Evolutionary conservation across 2,888 invertebrate genomes (phyloP), one percentile per base, ranked within the genome.

Genomic region (Caenorhabditis zanzibari): DNA sequence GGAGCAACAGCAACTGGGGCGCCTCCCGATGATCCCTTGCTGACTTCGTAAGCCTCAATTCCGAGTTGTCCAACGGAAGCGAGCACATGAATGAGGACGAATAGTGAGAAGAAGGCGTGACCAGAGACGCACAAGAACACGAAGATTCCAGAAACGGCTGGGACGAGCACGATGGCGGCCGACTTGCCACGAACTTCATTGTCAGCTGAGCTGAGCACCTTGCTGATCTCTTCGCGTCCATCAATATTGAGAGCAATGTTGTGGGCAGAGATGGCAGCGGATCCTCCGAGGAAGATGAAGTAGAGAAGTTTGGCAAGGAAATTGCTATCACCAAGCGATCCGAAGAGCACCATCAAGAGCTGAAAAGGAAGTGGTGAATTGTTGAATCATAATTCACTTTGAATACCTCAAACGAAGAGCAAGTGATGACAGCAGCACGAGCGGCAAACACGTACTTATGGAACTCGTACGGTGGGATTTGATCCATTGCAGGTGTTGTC

Each of bases 401-500:
- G 44, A 28, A 35, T 44, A 66, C 66, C 68, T 83, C 83, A 49
- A 83, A 80, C 9, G 83, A 69, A 19, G 83, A 66, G 52, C 74
- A 79, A 9, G 58, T 66, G 58, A 72, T 64, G 66, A 83, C 83
- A 54, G 83, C 80, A n/a, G 66, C 69, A 71, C 83, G 79, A 26
- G 79, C 79, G 24, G 69, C 63, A 58, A 75, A 61, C 75, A 83
- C 83, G 75, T 83, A 83, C 80, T 83, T 79, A 69, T 80, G 32
- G 79, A 66, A 83, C 61, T 83, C 83, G 75, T 83, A 83, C 58
- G 83, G 83, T 71, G 83, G 83, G 69, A 83, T 83, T 79, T 82
- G 82, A 77, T 82, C 73, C 76, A 82, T 76, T 74, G 74, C 38
- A 47, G 77, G 35, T 47, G 47, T 56, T 69, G 81, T 81, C 75